A percentile compares a stretch with the other conserved stretches of the same genome.
Evolutionary conservation across 2,797 vertebrate genomes (phyloP).

Genomic region (Sebastes taczanowskii): DNA sequence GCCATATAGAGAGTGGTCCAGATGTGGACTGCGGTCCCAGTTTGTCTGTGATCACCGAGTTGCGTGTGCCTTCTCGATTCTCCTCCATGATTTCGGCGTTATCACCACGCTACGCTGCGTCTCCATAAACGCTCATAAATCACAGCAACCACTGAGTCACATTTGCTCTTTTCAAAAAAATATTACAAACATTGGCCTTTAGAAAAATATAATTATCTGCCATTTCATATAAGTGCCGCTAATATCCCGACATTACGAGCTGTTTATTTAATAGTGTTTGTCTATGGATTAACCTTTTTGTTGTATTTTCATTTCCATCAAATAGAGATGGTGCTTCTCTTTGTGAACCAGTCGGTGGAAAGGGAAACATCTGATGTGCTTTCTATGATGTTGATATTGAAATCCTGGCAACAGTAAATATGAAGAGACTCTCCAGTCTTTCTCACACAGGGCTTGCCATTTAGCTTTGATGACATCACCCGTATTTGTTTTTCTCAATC

Average conservation of each 20-base stretch:
- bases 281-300: slow-evolving; percentile 81
- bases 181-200: slow-evolving; percentile 80
- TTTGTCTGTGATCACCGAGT: slow-evolving; percentile 8
- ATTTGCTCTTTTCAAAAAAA: slow-evolving; percentile 81
- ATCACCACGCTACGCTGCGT: slow-evolving; percentile 49
- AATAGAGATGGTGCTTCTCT: slow-evolving; percentile 53
- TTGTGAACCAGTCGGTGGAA: slow-evolving; percentile 60
- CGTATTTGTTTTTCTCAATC: slow-evolving; percentile 74
- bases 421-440: slow-evolving; percentile 67
- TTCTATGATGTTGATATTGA: slow-evolving; percentile 68
- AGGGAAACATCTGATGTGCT: slow-evolving; percentile 66
- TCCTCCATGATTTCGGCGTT: slow-evolving; percentile 31
- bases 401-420: slow-evolving; percentile 74
- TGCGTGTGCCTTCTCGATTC: slow-evolving; percentile 11
- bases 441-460: slow-evolving; percentile 78
- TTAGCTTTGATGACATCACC: slow-evolving; percentile 73
- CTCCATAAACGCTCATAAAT: slow-evolving; percentile 56
- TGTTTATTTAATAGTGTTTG: slow-evolving; percentile 77
- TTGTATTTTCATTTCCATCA: slow-evolving; percentile 63
- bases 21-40: neutral
- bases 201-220: slow-evolving; percentile 76
- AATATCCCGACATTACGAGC: slow-evolving; percentile 49
- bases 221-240: slow-evolving; percentile 57
- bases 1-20: neutral
- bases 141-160: slow-evolving; percentile 68